Percentiles rank a stretch among this genome's conserved stretches.
Evolutionary conservation across 2,113 vertebrate species (phyloP).

Genomic region (Engraulis encrasicolus): DNA sequence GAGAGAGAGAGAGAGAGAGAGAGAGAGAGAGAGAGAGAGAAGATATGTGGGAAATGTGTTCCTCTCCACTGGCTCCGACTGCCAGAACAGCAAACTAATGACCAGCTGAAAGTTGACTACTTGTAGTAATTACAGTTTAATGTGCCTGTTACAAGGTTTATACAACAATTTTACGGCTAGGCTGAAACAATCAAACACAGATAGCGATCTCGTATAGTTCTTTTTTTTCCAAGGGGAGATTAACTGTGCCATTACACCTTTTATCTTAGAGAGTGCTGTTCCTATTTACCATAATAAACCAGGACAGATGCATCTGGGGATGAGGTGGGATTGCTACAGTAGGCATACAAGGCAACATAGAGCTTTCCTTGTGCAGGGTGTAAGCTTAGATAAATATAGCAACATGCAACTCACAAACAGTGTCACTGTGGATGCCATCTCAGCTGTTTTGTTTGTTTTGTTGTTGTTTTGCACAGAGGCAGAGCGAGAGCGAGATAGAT

Average conservation of each 20-base stretch:
- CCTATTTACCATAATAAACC: constrained; percentile 11
- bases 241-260: neutral
- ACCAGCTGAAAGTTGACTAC: neutral
- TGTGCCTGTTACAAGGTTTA: neutral
- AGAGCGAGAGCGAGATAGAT: neutral
- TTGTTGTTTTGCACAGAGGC: neutral
- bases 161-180: constrained; percentile 5
- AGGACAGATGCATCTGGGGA: neutral
- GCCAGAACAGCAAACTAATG: constrained; percentile 11
- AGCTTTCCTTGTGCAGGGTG: neutral
- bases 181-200: neutral
- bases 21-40: neutral
- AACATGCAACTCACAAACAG: neutral
- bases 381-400: neutral
- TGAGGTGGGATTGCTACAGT: neutral
- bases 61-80: neutral
- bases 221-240: neutral
- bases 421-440: constrained; percentile 24
- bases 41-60: neutral
- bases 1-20: neutral
- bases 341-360: neutral
- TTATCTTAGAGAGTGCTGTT: neutral
- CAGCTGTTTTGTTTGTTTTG: constrained; percentile 13
- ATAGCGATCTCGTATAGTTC: neutral
- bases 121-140: neutral